Evolutionary conservation across 1,140 invertebrate species (phyloP), one percentile per base, ranked within the genome.

Genomic region (Drosophila kikkawai): DNA sequence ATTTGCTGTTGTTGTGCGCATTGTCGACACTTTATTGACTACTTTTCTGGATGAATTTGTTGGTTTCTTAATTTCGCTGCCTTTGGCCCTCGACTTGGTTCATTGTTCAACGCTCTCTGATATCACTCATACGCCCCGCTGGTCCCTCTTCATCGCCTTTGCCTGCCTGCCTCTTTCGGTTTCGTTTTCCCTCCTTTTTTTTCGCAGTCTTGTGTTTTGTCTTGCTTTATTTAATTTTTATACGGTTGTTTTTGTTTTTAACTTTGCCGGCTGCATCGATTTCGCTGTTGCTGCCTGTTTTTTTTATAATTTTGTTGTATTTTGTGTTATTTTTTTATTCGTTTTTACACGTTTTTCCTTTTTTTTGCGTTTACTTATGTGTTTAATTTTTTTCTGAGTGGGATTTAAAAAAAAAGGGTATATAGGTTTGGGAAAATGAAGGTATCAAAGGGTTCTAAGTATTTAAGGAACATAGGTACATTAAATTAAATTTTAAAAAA

Each of bases 41-140:
- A 90, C 85, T 90, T 90, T 90, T 84, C 85, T 90, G 85, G 85
- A 90, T 90, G 85, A 90, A 90, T 90, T 90, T 90, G 85, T 90
- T 90, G 85, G 85, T 90, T 90, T 90, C 85, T 90, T 90, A 90
- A 90, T 90, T 85, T 90, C 75, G 53, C 75, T 81, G 85, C 57
- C 73, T 58, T 68, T 53, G 68, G 58, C 69, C 65, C 50, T 70
- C 44, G 39, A 48, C 55, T 82, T 42, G 60, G 56, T 59, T 70
- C 59, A 53, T 73, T 80, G 78, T 70, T 69, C 75, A 56, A 41
- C 50, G 53, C 61, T 73, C 71, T 71, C 73, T 71, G 75, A 79
- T 82, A 86, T 87, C 82, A 86, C 83, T 86, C 83, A 86, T 87
- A 86, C 82, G 82, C 68, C 76, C 71, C 83, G 67, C 75, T 44